Conservation (phyloP, 2,888 invertebrate species). For the Epistrophella euchroma region DNA sequence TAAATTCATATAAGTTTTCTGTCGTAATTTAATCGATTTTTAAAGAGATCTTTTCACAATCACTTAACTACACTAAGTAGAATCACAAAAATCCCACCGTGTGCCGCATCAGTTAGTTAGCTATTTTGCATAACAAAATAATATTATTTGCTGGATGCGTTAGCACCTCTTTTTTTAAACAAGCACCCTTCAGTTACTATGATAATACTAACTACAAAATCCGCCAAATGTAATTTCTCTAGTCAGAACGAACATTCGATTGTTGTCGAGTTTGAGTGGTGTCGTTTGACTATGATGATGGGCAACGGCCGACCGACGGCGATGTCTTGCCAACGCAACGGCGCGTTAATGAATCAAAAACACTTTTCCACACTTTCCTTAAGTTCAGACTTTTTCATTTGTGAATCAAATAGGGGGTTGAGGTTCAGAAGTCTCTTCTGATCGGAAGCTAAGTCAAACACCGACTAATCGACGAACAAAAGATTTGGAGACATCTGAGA, state of each 20-base stretch:
- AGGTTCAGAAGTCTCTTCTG: conserved; percentile 45
- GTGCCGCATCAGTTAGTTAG: neutral
- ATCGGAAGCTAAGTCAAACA: conserved; percentile 69
- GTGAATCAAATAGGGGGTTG: conserved; percentile 13
- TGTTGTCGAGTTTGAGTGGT: conserved; percentile 43
- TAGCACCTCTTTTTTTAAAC: conserved; percentile 62
- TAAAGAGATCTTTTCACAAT: conserved; percentile 70
- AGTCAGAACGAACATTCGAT: conserved; percentile 30
- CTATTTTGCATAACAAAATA: conserved; percentile 55
- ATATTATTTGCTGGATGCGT: conserved; percentile 53
- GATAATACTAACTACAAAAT: neutral
- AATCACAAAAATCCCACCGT: conserved; percentile 44
- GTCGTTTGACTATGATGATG: neutral
- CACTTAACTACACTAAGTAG: conserved; percentile 70
- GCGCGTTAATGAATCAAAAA: conserved; percentile 10
- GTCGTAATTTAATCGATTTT: conserved; percentile 55
- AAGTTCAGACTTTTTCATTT: conserved; percentile 35
- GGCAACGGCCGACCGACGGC: too few species aligned
- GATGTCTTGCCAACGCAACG: neutral
- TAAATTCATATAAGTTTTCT: conserved; percentile 33
- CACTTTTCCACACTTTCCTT: conserved; percentile 62
- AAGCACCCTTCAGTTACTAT: conserved; percentile 60
- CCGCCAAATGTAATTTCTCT: neutral
- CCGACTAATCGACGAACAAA: conserved; percentile 73
- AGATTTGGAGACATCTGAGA: conserved; percentile 70